phyloP scores from a whole-genome alignment of 2,113 vertebrate species.

The Phaetusa simplex region DNA sequence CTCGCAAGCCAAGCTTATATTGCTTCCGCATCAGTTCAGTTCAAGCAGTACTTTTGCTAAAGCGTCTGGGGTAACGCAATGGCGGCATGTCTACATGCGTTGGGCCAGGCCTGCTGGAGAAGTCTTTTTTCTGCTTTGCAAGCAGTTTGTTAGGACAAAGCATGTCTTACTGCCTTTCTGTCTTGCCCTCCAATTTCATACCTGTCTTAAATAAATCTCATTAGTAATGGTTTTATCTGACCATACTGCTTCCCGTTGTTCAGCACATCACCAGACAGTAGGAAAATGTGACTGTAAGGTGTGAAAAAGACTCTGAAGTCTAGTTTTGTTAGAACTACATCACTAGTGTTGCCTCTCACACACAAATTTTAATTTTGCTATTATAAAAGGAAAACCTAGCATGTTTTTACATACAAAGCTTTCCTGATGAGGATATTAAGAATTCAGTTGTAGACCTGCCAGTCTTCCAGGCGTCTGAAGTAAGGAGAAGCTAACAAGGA shows the following conservation, averaged over 20 bases:
- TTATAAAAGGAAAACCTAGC: background rate
- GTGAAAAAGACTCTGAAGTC: background rate
- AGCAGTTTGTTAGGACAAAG: background rate
- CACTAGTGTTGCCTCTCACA: background rate
- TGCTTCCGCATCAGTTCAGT: background rate
- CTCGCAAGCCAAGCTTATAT: background rate
- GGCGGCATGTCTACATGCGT: fast-evolving
- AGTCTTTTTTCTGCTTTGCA: background rate
- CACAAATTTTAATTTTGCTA: background rate
- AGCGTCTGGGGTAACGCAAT: background rate
- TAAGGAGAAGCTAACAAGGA: background rate
- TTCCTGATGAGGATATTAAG: background rate
- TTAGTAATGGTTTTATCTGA: background rate
- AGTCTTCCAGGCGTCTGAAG: background rate
- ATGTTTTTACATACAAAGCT: background rate
- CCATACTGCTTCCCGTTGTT: background rate
- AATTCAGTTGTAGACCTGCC: background rate
- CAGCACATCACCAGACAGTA: background rate
- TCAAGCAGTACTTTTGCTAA: background rate
- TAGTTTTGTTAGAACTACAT: background rate
- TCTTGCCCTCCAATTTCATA: background rate
- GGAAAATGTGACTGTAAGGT: background rate
- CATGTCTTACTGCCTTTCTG: background rate
- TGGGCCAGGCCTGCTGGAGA: background rate
- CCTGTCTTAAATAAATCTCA: background rate